Percentiles rank a stretch among this genome's conserved stretches.
Conservation (phyloP, 2,888 invertebrate species). For the Eulithis testata region DNA sequence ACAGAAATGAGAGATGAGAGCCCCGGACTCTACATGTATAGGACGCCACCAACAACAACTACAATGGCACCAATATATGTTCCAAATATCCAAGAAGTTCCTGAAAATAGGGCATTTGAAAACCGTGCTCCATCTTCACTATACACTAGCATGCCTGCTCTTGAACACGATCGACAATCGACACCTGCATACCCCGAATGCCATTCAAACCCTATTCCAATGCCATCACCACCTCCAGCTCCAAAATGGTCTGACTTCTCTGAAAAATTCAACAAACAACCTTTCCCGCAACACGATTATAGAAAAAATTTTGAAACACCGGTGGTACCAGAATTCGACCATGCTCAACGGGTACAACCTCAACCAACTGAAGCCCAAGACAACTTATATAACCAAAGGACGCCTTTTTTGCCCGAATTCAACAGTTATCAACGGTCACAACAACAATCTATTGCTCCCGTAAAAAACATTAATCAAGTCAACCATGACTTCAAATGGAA, state of each 20-base stretch:
- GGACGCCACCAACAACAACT: conserved; percentile 48
- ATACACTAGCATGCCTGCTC: conserved; percentile 14
- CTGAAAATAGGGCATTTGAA: conserved; percentile 1
- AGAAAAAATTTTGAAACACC: conserved; percentile 9
- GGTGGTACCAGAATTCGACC: conserved; percentile 2
- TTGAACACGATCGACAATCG: conserved; percentile 18
- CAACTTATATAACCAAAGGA: neutral
- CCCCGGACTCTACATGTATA: conserved; percentile 53
- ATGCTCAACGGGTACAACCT: conserved; percentile 13
- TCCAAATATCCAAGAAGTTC: conserved; percentile 6
- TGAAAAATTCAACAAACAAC: conserved; percentile 28
- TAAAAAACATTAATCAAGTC: neutral
- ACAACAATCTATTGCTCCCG: neutral
- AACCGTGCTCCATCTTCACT: conserved; percentile 17
- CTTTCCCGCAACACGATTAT: conserved; percentile 22
- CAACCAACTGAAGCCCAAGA: neutral
- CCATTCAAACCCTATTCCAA: conserved; percentile 23
- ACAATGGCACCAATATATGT: conserved; percentile 36
- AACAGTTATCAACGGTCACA: conserved; percentile 9
- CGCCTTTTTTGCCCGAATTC: conserved; percentile 11
- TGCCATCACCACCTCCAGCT: conserved; percentile 41
- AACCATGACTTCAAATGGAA: conserved; percentile 12
- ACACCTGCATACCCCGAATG: conserved; percentile 23
- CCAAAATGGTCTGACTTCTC: conserved; percentile 46
- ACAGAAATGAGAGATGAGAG: conserved; percentile 57